Base-by-base conservation (phyloP, 2,113 vertebrate species). In the Lepisosteus osseus region DNA sequence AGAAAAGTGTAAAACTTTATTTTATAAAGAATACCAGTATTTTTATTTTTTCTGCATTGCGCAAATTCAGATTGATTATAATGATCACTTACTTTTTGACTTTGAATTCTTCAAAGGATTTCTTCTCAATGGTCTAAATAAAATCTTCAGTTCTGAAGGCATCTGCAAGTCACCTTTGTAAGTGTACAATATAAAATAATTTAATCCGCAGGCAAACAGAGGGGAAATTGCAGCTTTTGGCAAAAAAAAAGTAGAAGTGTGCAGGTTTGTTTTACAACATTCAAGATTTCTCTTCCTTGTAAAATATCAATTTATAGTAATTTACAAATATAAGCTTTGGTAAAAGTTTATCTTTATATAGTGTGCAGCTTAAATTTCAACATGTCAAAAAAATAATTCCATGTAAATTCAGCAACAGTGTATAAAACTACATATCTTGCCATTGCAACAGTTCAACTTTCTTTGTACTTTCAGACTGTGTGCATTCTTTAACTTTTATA, bases 401-500 rank as follows among this genome's bases (percentile, higher is more conserved):
- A 92, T 97, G 93, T 96, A 91, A 95, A 95, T 92, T 93, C 92
- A 90, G 92, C 90, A 90, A 94, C 91, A 92, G 92, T 94, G 94
- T 96, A 89, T 92, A 93, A 86, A 93, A 94, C 89, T 95, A 86
- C 91, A 91, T 94, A 95, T 92, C 91, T 90, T 94, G 93, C 94
- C 94, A 93, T 95, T 95, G 92, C 93, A 95, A 94, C 90, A 92
- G 89, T 94, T 94, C 92, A 84, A 88, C 93, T 95, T 97, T 93
- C 93, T 98, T 99, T 96, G 94, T 99, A 97, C 93, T 90, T 93
- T 90, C 89, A 89, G 91, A 90, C 91, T 93, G 94, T 97, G 94
- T 96, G 96, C 94, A 97, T 97, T 97, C 94, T 96, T 94, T 90
- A 93, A 92, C 90, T 93, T 98, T 98, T 98, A 96, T 96, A 96